These are phyloP conservation scores for Euura lappo DNA, from an alignment of 1,140 invertebrate genomes.

Conservation along the genomic window DNA sequence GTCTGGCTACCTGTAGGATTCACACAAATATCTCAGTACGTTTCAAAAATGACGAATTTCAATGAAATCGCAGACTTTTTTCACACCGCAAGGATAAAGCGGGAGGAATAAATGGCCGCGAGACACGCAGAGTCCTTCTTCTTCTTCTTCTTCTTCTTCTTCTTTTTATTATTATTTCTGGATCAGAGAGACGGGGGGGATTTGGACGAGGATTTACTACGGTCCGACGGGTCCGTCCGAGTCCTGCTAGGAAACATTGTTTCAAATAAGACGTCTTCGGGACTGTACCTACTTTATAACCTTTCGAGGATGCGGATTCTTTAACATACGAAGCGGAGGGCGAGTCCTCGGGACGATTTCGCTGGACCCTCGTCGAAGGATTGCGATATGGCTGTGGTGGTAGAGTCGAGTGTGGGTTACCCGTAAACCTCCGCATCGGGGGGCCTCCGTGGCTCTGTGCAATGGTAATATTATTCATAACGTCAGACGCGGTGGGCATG, in stretches of 20 bases:
- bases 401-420: no score
- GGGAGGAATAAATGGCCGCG: no score
- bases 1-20: constrained; percentile 11
- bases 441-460: background rate
- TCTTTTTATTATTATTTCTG: background rate
- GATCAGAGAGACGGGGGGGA: constrained; percentile 31
- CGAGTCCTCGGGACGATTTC: background rate
- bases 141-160: background rate
- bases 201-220: constrained; percentile 61
- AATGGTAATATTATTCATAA: constrained; percentile 7
- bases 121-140: background rate
- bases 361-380: constrained; percentile 4
- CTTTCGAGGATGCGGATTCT: background rate
- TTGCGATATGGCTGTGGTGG: no score
- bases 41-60: no score
- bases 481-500: constrained; percentile 25
- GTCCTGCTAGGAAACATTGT: constrained; percentile 53
- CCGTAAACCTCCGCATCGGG: background rate
- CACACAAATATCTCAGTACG: no score
- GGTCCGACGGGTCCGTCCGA: constrained; percentile 31
- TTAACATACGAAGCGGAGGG: background rate
- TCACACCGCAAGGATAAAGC: no score
- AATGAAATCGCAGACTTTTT: no score
- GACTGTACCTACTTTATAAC: background rate
- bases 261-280: constrained; percentile 58